Percentiles rank a stretch among this genome's conserved stretches.
phyloP scores from a whole-genome alignment of 2,797 vertebrate species.

The Labeo calbasu region DNA sequence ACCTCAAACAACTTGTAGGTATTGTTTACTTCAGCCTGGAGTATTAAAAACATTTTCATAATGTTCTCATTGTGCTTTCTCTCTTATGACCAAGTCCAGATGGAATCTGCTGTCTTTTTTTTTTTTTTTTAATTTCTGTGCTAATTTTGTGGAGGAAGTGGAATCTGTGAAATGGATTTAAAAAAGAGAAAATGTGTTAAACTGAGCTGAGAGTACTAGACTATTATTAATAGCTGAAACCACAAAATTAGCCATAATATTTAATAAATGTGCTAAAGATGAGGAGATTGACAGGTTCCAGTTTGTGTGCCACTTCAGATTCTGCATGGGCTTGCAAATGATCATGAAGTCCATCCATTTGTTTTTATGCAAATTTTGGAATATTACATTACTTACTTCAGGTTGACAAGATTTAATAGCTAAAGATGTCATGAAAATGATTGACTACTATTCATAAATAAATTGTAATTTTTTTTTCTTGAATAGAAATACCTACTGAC shows the following conservation, averaged over 20 bases:
- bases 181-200: conserved; percentile 1
- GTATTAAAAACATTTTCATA: conserved; percentile 19
- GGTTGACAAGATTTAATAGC: not conserved
- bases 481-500: not conserved
- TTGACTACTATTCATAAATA: not conserved
- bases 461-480: not conserved
- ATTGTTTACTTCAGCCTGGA: conserved; percentile 17
- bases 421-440: not conserved
- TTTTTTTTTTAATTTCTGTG: not conserved
- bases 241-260: not conserved
- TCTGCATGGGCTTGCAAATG: not conserved
- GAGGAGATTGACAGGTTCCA: not conserved
- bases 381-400: too few species aligned
- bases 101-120: not conserved
- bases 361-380: too few species aligned
- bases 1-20: conserved; percentile 41
- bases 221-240: not conserved
- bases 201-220: not conserved
- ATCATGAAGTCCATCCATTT: not conserved
- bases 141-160: not conserved
- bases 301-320: not conserved
- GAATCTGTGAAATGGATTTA: not conserved
- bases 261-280: not conserved
- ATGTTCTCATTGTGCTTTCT: conserved; percentile 31
- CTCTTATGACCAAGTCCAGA: not conserved